Evolutionary conservation across 2,113 vertebrate genomes (phyloP).

Genomic region (Nothobranchius furzeri): DNA sequence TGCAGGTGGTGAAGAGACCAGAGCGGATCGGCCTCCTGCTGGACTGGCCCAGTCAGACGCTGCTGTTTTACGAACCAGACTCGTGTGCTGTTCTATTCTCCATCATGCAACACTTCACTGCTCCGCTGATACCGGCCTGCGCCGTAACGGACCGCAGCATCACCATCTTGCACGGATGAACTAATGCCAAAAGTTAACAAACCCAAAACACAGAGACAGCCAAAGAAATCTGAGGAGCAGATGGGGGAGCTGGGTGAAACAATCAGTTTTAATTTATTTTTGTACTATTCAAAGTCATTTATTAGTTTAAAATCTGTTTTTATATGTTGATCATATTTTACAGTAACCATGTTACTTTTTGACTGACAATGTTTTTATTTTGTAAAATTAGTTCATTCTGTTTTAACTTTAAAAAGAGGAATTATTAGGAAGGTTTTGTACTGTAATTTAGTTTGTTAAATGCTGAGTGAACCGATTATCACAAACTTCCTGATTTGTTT

Average conservation of each 20-base stretch:
- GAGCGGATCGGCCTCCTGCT: constrained; percentile 83
- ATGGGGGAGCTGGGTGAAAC: constrained; percentile 1
- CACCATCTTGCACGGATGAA: constrained; percentile 69
- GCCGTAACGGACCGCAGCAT: constrained; percentile 88
- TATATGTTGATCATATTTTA: constrained; percentile 21
- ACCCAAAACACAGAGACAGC: no score
- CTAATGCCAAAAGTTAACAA: no score
- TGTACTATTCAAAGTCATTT: neutral
- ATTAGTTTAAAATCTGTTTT: constrained; percentile 9
- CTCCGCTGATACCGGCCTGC: constrained; percentile 83
- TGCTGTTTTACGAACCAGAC: constrained; percentile 86
- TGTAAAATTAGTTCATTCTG: constrained; percentile 5
- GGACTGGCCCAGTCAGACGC: constrained; percentile 84
- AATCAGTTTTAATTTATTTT: constrained; percentile 37
- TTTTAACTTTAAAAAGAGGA: constrained; percentile 1
- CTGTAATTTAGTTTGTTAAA: neutral
- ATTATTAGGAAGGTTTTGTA: constrained; percentile 1
- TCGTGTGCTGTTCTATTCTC: constrained; percentile 81
- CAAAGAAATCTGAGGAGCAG: constrained; percentile 5
- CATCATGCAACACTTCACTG: constrained; percentile 69
- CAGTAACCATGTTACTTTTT: constrained; percentile 8
- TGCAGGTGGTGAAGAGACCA: constrained; percentile 80
- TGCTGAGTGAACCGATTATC: constrained; percentile 21
- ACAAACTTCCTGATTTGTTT: neutral
- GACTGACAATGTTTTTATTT: constrained; percentile 19